Conservation (phyloP, 2,113 vertebrate genomes). For the Xiphias gladius region DNA sequence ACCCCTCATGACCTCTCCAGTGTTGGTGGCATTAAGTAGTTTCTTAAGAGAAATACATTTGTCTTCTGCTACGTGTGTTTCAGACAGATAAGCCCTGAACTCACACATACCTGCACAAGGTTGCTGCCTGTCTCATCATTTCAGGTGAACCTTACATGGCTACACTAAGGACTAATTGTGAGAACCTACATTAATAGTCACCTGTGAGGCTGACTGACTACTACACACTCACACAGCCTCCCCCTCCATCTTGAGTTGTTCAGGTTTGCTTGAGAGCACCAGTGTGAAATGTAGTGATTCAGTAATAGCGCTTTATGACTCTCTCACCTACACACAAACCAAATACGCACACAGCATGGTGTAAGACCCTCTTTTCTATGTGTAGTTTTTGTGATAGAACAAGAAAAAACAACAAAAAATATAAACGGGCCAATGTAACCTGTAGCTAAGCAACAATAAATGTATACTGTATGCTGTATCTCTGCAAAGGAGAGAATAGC, state of each 20-base stretch:
- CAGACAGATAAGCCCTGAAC: slow-evolving; percentile 66
- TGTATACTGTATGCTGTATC: neutral
- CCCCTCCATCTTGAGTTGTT: slow-evolving; percentile 19
- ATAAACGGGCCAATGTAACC: neutral
- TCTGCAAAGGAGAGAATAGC: neutral
- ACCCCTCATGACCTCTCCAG: slow-evolving; percentile 53
- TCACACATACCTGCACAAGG: slow-evolving; percentile 56
- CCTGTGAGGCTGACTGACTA: slow-evolving; percentile 9
- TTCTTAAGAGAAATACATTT: slow-evolving; percentile 65
- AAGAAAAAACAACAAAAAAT: neutral
- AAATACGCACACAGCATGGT: neutral
- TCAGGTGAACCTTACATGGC: slow-evolving; percentile 37
- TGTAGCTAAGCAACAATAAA: neutral
- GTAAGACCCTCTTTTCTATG: slow-evolving; percentile 12
- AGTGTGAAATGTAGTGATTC: neutral
- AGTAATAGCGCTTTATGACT: slow-evolving; percentile 10
- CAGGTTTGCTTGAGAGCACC: neutral
- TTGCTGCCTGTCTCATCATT: slow-evolving; percentile 36
- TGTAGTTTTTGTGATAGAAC: neutral
- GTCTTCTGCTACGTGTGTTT: slow-evolving; percentile 62
- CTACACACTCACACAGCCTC: neutral
- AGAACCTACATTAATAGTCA: slow-evolving; percentile 15
- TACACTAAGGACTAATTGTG: slow-evolving; percentile 50
- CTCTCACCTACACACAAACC: neutral
- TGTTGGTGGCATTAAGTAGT: slow-evolving; percentile 60